Conservation (phyloP, 2,113 vertebrate species). For the Probosciger aterrimus region DNA sequence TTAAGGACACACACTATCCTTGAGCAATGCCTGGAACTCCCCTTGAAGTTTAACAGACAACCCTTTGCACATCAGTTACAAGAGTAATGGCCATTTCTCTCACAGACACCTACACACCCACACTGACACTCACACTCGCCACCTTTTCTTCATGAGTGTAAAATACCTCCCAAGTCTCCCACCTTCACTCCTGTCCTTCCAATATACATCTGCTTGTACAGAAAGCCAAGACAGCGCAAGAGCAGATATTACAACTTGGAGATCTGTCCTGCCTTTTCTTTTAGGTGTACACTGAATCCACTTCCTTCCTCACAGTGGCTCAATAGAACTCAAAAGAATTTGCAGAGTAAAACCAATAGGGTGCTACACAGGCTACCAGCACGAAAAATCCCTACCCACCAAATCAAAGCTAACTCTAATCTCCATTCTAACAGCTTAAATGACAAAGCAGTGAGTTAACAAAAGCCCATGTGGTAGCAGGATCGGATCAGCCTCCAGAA, state of each 20-base stretch:
- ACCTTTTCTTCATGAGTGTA: neutral
- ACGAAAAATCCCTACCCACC: neutral
- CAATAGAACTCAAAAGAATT: neutral
- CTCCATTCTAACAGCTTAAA: neutral
- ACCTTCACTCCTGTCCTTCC: neutral
- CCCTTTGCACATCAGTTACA: neutral
- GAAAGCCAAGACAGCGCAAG: neutral
- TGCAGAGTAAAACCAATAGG: neutral
- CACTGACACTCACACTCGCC: neutral
- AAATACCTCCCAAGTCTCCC: neutral
- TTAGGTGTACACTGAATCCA: neutral
- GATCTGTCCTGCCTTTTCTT: neutral
- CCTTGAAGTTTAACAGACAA: neutral
- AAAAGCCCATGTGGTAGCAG: neutral
- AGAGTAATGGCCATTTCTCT: neutral
- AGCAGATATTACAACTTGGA: neutral
- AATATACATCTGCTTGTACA: neutral
- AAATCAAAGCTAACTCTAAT: neutral
- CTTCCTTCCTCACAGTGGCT: neutral
- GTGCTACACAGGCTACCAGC: neutral
- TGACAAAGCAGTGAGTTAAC: neutral
- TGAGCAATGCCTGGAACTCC: neutral
- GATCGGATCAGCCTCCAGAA: neutral
- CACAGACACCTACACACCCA: fast-evolving
- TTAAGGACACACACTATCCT: neutral